Conservation (phyloP, 2,888 invertebrate species). For the Lycocerus yunnanus region DNA sequence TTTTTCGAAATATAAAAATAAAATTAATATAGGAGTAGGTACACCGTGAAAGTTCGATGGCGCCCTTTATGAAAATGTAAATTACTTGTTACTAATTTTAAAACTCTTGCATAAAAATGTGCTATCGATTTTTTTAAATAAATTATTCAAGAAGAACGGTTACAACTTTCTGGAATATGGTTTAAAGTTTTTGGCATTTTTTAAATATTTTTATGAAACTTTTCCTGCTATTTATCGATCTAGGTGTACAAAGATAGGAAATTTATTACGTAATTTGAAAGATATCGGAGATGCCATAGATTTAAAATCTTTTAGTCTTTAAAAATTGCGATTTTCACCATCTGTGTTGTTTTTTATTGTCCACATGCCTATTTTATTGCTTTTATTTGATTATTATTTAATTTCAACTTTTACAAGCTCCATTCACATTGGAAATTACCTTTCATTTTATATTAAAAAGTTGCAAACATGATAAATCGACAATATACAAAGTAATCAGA, state of each 20-base stretch:
- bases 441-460: background rate
- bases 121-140: slow-evolving; percentile 22
- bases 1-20: too few species aligned
- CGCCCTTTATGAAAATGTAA: slow-evolving; percentile 18
- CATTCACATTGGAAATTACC: background rate
- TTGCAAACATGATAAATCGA: background rate
- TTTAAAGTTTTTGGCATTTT: slow-evolving; percentile 21
- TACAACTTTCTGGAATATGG: slow-evolving; percentile 22
- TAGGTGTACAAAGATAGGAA: slow-evolving; percentile 18
- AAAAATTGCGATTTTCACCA: slow-evolving; percentile 23
- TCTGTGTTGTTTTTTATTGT: slow-evolving; percentile 16
- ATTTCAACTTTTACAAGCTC: background rate
- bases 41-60: slow-evolving; percentile 2
- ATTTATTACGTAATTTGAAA: slow-evolving; percentile 26
- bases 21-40: background rate
- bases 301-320: slow-evolving; percentile 20
- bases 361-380: background rate
- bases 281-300: slow-evolving; percentile 27
- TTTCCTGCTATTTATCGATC: slow-evolving; percentile 22
- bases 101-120: slow-evolving; percentile 24
- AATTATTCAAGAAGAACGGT: slow-evolving; percentile 25
- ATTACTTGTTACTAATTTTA: slow-evolving; percentile 25
- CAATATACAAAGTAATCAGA: background rate
- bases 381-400: background rate
- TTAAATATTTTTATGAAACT: slow-evolving; percentile 17